These are phyloP conservation scores for Ochotona princeps DNA, from an alignment of 2,113 vertebrate species.

Conservation along the genomic window DNA sequence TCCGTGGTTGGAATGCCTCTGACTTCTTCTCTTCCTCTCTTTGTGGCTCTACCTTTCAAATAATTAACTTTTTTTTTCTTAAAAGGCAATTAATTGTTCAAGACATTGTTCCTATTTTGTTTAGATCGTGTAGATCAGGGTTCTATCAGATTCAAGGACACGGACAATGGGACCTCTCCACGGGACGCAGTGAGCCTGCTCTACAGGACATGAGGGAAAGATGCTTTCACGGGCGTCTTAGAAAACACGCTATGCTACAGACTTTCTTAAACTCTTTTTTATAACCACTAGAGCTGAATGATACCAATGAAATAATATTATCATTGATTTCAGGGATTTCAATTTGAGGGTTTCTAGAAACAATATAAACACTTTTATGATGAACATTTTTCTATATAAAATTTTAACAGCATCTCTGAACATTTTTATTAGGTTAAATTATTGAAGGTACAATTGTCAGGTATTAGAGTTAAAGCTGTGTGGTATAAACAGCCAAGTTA, in stretches of 20 bases:
- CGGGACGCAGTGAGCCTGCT: background rate
- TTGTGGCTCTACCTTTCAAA: too few species aligned
- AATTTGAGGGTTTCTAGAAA: constrained; percentile 39
- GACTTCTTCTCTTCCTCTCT: too few species aligned
- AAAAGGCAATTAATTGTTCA: background rate
- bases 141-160: background rate
- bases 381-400: constrained; percentile 43
- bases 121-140: background rate
- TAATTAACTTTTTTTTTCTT: too few species aligned
- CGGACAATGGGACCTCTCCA: background rate
- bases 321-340: constrained; percentile 26
- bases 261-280: background rate
- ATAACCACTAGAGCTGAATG: background rate
- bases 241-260: background rate
- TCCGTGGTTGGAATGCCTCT: too few species aligned
- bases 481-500: background rate
- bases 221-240: background rate
- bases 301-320: background rate
- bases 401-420: constrained; percentile 38
- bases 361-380: constrained; percentile 20
- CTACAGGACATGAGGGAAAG: background rate
- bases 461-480: background rate
- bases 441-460: background rate
- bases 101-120: constrained; percentile 18
- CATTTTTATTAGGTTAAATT: constrained; percentile 49